Conservation (phyloP, 2,797 vertebrate genomes). For the Notolabrus celidotus region DNA sequence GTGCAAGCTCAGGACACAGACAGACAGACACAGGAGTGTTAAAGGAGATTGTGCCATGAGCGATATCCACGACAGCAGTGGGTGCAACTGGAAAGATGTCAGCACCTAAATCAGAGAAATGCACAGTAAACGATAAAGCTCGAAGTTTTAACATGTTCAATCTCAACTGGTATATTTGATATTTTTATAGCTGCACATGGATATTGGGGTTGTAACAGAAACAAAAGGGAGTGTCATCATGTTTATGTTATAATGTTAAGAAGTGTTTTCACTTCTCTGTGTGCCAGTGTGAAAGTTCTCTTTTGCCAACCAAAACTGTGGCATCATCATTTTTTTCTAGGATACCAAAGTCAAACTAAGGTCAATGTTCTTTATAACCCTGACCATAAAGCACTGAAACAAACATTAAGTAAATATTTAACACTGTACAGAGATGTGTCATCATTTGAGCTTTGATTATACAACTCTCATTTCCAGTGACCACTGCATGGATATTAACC, state of each 20-base stretch:
- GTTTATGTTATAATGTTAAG: conserved; percentile 8
- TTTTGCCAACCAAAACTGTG: conserved; percentile 29
- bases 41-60: conserved; percentile 31
- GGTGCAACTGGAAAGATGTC: background rate
- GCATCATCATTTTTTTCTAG: conserved; percentile 41
- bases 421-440: background rate
- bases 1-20: conserved; percentile 33
- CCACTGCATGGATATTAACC: background rate
- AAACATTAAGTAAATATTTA: background rate
- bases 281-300: background rate
- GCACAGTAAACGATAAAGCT: too few species aligned
- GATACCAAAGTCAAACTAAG: conserved; percentile 3
- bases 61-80: background rate
- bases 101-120: background rate
- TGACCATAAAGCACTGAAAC: background rate
- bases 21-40: conserved; percentile 29
- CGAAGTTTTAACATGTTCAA: background rate
- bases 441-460: background rate
- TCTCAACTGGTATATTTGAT: background rate
- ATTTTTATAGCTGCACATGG: background rate
- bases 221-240: background rate
- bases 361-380: background rate
- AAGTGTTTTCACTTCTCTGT: conserved; percentile 44
- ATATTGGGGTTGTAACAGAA: background rate
- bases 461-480: background rate